Base-by-base conservation (phyloP, 1,140 invertebrate species). In the Drosophila cardini region DNA sequence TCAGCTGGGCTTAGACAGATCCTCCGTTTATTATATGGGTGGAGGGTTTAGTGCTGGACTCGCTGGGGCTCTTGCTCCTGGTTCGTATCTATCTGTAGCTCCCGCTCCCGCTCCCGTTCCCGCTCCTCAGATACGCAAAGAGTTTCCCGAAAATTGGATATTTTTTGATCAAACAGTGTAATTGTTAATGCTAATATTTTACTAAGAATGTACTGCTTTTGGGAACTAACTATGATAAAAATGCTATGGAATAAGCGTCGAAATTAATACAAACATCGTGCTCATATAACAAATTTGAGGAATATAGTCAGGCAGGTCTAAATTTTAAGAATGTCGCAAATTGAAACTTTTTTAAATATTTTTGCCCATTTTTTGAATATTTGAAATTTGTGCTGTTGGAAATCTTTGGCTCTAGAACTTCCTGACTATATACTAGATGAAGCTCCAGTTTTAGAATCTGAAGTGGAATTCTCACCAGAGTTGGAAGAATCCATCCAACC, bases 181-280 rank as follows among this genome's bases (percentile, higher is more conserved):
- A 57, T 42, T 38, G 4, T 40, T 1, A 52, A 30, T 36, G 13
- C 4, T 55, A 8, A n/a, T 13, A 34, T 52, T 52, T 34, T 32
- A 2, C 13, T 46, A 32, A 32, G 46, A 21, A 38, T 38, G 10
- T 15, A 2, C 21, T 30, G 2, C 15, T 48, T 57, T 57, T 53
- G 52, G 32, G n/a, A 48, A 58, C 53, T 67, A 67, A 67, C 42
- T 45, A 11, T 21, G 7, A 13, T 34, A 26, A 46, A 34, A 26
- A 5, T 2, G 9, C 8, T 65, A 65, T 65, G 30, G 30, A 56
- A 65, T 64, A 64, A 55, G 62, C 36, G 61, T 64, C 40, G 10
- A 7, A 55, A 34, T 18, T 34, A 36, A 48, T 16, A 48, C 10
- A 13, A 40, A 5, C 4, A n/a, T 13, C 3, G 11, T 6, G n/a